Conservation (phyloP, 2,797 vertebrate species). For the Micromesistius poutassou region DNA sequence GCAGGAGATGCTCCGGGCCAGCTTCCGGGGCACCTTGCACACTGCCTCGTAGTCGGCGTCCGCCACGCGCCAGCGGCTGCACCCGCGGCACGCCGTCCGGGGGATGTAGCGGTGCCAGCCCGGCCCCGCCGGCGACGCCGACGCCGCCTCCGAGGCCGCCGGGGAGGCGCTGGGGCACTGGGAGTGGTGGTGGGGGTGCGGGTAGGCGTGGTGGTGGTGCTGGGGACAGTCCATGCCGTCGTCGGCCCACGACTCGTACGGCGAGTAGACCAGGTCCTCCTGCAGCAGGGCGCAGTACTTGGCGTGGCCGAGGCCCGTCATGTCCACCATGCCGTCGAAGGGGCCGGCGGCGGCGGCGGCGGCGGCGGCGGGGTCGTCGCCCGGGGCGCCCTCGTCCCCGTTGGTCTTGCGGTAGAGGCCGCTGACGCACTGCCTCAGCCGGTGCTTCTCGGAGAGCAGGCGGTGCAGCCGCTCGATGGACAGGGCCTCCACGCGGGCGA, state of each 20-base stretch:
- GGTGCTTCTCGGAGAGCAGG: conserved; percentile 86
- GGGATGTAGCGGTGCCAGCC: conserved; percentile 58
- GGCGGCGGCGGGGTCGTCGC: conserved; percentile 46
- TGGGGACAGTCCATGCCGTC: conserved; percentile 73
- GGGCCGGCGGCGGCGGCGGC: conserved; percentile 19
- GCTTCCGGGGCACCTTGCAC: conserved; percentile 88
- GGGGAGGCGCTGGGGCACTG: conserved; percentile 53
- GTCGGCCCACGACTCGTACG: conserved; percentile 87
- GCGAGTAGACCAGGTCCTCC: conserved; percentile 87
- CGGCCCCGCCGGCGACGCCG: conserved; percentile 29
- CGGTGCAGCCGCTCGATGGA: conserved; percentile 87
- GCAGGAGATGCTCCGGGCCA: conserved; percentile 82
- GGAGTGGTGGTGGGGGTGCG: conserved; percentile 67
- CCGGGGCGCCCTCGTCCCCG: conserved; percentile 45
- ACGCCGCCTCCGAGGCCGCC: conserved; percentile 56
- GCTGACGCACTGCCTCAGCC: conserved; percentile 83
- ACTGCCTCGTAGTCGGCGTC: conserved; percentile 93
- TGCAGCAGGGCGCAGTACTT: conserved; percentile 85
- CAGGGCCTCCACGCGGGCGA: conserved; percentile 85
- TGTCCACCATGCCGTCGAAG: conserved; percentile 76
- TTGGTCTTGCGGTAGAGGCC: conserved; percentile 82
- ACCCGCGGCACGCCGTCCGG: conserved; percentile 80
- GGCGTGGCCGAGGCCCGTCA: conserved; percentile 78
- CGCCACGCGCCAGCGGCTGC: conserved; percentile 80
- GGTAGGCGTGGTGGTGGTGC: conserved; percentile 64